Evolutionary conservation across 2,113 vertebrate species (phyloP).

Genomic region (Gracilinanus agilis): DNA sequence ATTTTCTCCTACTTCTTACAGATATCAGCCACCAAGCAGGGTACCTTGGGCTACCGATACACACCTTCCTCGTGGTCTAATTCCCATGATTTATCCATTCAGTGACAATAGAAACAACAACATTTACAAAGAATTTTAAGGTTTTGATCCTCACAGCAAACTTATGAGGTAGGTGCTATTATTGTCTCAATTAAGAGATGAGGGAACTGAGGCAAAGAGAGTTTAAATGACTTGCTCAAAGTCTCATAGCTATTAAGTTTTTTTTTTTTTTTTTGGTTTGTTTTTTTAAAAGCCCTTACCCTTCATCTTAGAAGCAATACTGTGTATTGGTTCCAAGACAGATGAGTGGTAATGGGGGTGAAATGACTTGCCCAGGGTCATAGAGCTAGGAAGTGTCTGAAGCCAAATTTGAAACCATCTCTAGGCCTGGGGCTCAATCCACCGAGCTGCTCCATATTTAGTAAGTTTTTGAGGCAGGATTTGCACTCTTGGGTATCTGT

Average conservation of each 20-base stretch:
- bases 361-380: no score
- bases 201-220: neutral
- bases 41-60: constrained; percentile 75
- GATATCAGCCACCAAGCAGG: constrained; percentile 61
- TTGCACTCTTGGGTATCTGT: neutral
- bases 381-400: no score
- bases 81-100: constrained; percentile 62
- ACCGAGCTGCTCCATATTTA: neutral
- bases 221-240: neutral
- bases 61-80: constrained; percentile 67
- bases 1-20: constrained; percentile 75
- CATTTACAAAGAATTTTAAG: neutral
- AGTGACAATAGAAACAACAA: neutral
- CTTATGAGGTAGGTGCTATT: neutral
- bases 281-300: no score
- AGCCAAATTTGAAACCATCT: no score
- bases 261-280: no score
- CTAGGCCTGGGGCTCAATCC: no score
- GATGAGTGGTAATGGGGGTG: no score
- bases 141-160: neutral
- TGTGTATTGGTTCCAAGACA: no score
- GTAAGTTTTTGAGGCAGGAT: neutral
- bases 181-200: neutral
- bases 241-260: no score
- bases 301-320: no score